Conservation (phyloP, 2,113 vertebrate genomes). For the Neodontobutis hainanensis region DNA sequence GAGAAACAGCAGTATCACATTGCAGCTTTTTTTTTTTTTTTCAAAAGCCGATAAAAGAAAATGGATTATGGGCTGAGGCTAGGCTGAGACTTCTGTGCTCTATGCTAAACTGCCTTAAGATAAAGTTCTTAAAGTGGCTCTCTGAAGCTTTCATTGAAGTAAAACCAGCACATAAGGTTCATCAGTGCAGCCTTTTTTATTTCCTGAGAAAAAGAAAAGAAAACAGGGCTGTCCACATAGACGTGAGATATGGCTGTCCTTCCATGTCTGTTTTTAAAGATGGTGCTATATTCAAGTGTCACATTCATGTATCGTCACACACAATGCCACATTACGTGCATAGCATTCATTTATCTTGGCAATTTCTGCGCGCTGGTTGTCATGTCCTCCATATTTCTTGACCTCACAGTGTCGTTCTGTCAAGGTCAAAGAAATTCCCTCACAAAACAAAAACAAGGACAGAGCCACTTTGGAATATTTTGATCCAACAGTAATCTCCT, state of each 20-base stretch:
- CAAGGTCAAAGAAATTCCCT: constrained; percentile 50
- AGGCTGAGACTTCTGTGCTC: constrained; percentile 35
- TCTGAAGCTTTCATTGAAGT: constrained; percentile 43
- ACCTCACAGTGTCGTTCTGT: constrained; percentile 39
- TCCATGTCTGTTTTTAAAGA: constrained; percentile 38
- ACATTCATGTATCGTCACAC: constrained; percentile 23
- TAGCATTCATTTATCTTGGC: constrained; percentile 40
- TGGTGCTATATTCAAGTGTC: constrained; percentile 44
- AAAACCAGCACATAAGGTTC: constrained; percentile 24
- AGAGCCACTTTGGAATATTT: constrained; percentile 35
- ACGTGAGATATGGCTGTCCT: constrained; percentile 28
- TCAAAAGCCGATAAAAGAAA: constrained; percentile 39
- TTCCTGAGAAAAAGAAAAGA: constrained; percentile 26
- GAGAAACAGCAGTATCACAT: constrained; percentile 34
- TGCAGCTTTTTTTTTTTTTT: constrained; percentile 30
- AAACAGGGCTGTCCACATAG: constrained; percentile 33
- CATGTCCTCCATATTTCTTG: constrained; percentile 2
- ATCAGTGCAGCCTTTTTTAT: constrained; percentile 38
- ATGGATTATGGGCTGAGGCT: constrained; percentile 39
- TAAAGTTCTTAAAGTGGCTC: constrained; percentile 61
- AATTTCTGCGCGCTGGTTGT: constrained; percentile 11
- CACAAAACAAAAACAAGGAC: constrained; percentile 10
- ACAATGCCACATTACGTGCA: constrained; percentile 12
- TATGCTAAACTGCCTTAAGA: constrained; percentile 61
- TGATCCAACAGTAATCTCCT: constrained; percentile 60